Conservation (phyloP, 2,888 invertebrate genomes). For the Eulithis testata region DNA sequence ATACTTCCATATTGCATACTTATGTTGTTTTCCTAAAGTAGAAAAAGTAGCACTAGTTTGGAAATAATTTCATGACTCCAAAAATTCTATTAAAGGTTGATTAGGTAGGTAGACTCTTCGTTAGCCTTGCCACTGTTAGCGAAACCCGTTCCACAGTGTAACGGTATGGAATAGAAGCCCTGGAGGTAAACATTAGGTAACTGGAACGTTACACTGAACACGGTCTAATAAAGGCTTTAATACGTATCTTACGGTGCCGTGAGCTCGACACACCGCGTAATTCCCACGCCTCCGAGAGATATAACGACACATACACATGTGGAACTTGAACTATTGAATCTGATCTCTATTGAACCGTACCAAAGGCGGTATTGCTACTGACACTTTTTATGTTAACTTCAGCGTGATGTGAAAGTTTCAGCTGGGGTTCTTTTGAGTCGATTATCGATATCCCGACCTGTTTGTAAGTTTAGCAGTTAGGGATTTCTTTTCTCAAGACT, state of each 20-base stretch:
- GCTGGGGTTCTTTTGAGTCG: constrained; percentile 26
- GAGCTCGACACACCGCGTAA: constrained; percentile 41
- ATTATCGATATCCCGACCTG: constrained; percentile 29
- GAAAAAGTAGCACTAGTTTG: no score
- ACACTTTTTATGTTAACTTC: constrained; percentile 12
- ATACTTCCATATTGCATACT: background rate
- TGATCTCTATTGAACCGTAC: constrained; percentile 26
- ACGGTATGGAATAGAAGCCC: constrained; percentile 29
- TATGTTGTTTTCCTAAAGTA: no score
- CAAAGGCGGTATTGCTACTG: constrained; percentile 10
- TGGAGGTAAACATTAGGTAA: constrained; percentile 39
- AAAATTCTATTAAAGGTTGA: no score
- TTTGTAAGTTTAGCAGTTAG: constrained; percentile 24
- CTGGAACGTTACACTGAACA: constrained; percentile 39
- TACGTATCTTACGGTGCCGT: constrained; percentile 38
- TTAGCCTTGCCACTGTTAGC: no score
- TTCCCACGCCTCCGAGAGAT: constrained; percentile 43
- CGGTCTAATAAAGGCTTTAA: constrained; percentile 44
- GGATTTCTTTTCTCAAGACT: constrained; percentile 15
- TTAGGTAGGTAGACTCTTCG: no score
- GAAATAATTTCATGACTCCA: no score
- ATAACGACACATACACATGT: constrained; percentile 28
- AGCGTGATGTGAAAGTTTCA: constrained; percentile 21
- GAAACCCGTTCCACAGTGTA: constrained; percentile 28
- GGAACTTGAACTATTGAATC: constrained; percentile 23